Evolutionary conservation across 2,797 vertebrate species (phyloP).

Genomic region (Gymnodraco acuticeps): DNA sequence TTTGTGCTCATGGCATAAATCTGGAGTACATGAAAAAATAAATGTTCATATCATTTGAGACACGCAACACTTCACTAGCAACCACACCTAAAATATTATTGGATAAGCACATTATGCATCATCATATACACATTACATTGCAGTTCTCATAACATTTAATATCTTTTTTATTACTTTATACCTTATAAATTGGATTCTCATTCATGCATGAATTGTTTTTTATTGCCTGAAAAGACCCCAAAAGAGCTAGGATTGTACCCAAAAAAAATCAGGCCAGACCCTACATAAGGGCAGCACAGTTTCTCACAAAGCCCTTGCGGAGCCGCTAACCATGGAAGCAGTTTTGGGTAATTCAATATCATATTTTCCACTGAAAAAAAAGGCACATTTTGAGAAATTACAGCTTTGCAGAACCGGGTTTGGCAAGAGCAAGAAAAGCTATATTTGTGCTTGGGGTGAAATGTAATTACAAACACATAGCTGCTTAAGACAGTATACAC

Average conservation of each 20-base stretch:
- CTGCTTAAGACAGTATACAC: background rate
- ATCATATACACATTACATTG: conserved; percentile 29
- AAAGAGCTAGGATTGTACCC: too few species aligned
- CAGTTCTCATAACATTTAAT: conserved; percentile 21
- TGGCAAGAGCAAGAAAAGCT: background rate
- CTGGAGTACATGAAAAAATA: background rate
- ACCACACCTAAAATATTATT: background rate
- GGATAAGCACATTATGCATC: conserved; percentile 8
- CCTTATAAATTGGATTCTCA: background rate
- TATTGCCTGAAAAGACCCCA: background rate
- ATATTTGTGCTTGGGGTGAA: background rate
- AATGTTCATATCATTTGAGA: background rate
- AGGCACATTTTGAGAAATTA: too few species aligned
- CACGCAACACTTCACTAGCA: background rate
- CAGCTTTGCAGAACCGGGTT: background rate
- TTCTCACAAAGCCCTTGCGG: too few species aligned
- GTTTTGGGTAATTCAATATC: too few species aligned
- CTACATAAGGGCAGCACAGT: too few species aligned
- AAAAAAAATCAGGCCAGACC: too few species aligned
- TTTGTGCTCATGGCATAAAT: conserved; percentile 9
- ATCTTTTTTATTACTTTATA: background rate
- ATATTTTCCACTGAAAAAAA: too few species aligned
- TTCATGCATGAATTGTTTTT: conserved; percentile 12
- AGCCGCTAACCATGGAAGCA: too few species aligned
- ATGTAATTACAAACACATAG: background rate